phyloP scores from a whole-genome alignment of 2,797 vertebrate species.

The Chrosomus eos region DNA sequence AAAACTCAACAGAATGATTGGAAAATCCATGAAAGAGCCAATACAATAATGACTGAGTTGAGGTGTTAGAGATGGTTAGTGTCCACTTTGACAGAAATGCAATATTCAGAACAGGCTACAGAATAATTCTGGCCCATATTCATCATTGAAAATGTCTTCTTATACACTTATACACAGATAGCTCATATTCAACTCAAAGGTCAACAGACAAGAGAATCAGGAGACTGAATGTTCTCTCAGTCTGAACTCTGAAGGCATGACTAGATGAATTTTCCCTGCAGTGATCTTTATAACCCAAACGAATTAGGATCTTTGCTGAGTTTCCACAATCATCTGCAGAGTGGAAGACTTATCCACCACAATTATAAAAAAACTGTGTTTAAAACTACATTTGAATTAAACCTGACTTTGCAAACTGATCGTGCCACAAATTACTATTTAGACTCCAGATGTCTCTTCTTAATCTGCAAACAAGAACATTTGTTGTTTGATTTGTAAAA shows the following conservation, averaged over 20 bases:
- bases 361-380: not conserved
- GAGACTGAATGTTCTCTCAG: slow-evolving; percentile 64
- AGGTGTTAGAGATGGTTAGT: not conserved
- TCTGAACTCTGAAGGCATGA: slow-evolving; percentile 58
- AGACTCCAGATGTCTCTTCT: not conserved
- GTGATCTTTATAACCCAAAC: slow-evolving; percentile 55
- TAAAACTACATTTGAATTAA: not conserved
- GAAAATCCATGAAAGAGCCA: not conserved
- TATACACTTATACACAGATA: slow-evolving; percentile 17
- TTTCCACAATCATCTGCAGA: not conserved
- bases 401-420: not conserved
- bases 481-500: not conserved
- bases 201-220: slow-evolving; percentile 60
- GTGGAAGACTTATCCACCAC: not conserved
- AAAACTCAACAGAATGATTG: not conserved
- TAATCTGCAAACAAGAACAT: not conserved
- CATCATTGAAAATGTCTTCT: not conserved
- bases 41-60: not conserved
- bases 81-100: not conserved
- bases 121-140: not conserved
- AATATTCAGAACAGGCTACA: not conserved
- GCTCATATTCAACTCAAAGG: slow-evolving; percentile 47
- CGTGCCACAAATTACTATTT: not conserved
- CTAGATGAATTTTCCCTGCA: slow-evolving; percentile 57
- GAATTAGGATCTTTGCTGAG: slow-evolving; percentile 5